These are phyloP conservation scores for Drosophila mojavensis DNA, from an alignment of 1,140 invertebrate genomes.

Conservation along the genomic window DNA sequence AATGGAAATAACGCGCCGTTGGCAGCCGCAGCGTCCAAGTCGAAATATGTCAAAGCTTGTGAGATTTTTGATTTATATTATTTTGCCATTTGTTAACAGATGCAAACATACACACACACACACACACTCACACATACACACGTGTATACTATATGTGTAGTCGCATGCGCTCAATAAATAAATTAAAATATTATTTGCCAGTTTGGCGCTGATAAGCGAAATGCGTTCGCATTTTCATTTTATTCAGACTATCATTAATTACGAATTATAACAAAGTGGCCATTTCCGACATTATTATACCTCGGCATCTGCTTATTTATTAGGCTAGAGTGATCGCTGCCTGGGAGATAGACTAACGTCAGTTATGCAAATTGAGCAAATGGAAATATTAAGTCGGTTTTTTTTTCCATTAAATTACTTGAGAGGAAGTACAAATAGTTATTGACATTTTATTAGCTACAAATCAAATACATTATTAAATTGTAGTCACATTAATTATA, in stretches of 20 bases:
- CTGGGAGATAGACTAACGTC: no score
- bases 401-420: no score
- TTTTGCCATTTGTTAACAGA: conserved; percentile 41
- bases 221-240: conserved; percentile 10
- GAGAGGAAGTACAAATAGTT: neutral
- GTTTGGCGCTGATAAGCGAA: conserved; percentile 56
- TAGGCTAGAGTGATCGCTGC: neutral
- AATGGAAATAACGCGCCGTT: conserved; percentile 78
- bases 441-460: conserved; percentile 38
- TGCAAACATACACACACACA: conserved; percentile 1
- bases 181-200: conserved; percentile 79
- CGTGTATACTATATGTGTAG: conserved; percentile 1
- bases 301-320: neutral
- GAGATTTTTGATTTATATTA: conserved; percentile 67
- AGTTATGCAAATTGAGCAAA: no score
- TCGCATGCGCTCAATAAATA: conserved; percentile 68
- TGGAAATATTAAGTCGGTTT: no score
- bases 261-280: conserved; percentile 21
- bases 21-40: conserved; percentile 15
- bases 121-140: neutral
- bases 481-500: conserved; percentile 52
- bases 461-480: conserved; percentile 37
- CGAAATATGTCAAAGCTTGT: conserved; percentile 63
- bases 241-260: conserved; percentile 25
- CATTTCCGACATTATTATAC: conserved; percentile 22